Base-by-base conservation (phyloP, 2,888 invertebrate species). In the Chrysolina oricalcia region DNA sequence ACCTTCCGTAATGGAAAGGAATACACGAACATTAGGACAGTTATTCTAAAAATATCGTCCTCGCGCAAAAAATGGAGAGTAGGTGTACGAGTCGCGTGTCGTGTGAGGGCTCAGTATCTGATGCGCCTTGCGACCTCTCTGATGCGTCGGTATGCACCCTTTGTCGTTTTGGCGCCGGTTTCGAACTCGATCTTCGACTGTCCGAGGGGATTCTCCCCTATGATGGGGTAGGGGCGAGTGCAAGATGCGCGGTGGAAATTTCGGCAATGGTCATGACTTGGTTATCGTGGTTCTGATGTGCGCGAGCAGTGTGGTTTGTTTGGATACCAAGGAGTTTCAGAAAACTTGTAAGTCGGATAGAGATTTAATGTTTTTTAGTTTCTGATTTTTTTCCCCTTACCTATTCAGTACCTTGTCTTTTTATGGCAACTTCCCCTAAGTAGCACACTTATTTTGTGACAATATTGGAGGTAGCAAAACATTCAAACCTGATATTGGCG, bases 311-410 rank as follows among this genome's bases (percentile, higher is more conserved):
- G 81, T 79, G 65, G 23, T 65, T 63, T 73, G 80, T 63, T 77
- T 84, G 83, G 82, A 85, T 82, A 82, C 80, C 41, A 82, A 83
- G 74, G 86, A 85, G 75, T 85, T 86, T 76, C 85, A 85, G 72
- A 86, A 83, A 72, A 85, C 80, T 73, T 76, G 86, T 86, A 80
- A 85, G 86, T 85, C n/a, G n/a, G n/a, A n/a, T n/a, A n/a, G n/a
- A n/a, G n/a, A n/a, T n/a, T n/a, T n/a, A n/a, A n/a, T n/a, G n/a
- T n/a, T 35, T 35, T 6, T 35, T 8, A 8, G 35, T 35, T 6
- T 8, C 3, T 3, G 35, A 35, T 6, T 35, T 27, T 27, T 27
- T 5, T 3, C 27, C 27, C 27, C n/a, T n/a, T n/a, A n/a, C n/a
- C n/a, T n/a, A n/a, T n/a, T n/a, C n/a, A n/a, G n/a, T n/a, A n/a